Base-by-base conservation (phyloP, 2,888 invertebrate species). In the Drosophila austrosaltans region DNA sequence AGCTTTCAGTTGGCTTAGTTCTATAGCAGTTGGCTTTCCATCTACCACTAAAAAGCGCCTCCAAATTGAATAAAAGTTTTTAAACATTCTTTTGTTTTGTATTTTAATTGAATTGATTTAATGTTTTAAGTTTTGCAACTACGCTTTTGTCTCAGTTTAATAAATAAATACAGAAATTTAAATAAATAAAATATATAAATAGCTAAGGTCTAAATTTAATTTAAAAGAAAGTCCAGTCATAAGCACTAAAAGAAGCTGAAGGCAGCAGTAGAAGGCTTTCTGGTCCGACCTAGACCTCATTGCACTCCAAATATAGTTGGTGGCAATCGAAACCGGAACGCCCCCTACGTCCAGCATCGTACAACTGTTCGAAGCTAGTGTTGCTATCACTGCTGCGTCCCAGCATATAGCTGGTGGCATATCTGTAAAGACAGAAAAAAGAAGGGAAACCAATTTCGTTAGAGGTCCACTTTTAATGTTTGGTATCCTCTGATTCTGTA, bases 341-440 rank as follows among this genome's bases (percentile, higher is more conserved):
- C 69, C 98, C 98, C 78, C 96, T 94, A 90, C 97, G 94, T 25
- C 97, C 97, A 4, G 98, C 98, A 87, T 97, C 97, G 91, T 96
- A 96, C 86, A 96, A 94, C 58, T 95, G 93, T 77, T 97, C 96
- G 93, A 97, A 97, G 62, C 95, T 39, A 10, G 32, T 57, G 36
- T 57, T 94, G 66, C 95, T 94, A 63, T 94, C 95, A 69, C 95
- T 95, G 90, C 95, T 94, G 92, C 96, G 95, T 91, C 97, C 97
- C 75, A 98, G 93, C 58, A 97, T 93, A 92, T 96, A 97, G 91
- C 97, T 97, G 76, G 97, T 95, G 59, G 97, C 97, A 91, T 97
- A 97, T 77, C 97, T 97, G 93, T 48, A 63, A 5, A 30, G 5
- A 30, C 48, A 63, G 0, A 30, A 5, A 30, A 30, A 30, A 5